Evolutionary conservation across 2,797 vertebrate species (phyloP).

Genomic region (Mycteria americana): DNA sequence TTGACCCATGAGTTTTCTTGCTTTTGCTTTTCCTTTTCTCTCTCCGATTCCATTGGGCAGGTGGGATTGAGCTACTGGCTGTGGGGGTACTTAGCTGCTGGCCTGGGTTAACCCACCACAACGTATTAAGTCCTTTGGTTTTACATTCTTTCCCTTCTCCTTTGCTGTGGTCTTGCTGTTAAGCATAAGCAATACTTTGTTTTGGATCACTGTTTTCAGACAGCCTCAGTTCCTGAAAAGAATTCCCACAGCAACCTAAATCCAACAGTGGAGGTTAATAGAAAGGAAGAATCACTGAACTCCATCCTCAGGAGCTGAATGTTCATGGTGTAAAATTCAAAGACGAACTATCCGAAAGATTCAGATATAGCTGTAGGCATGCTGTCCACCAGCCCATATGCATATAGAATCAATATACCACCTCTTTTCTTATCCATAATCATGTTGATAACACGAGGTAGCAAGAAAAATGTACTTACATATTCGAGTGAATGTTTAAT

Average conservation of each 20-base stretch:
- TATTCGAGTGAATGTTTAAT: background rate
- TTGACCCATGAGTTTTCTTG: background rate
- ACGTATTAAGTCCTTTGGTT: background rate
- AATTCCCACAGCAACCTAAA: background rate
- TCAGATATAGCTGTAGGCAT: background rate
- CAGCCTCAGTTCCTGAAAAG: background rate
- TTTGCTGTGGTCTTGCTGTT: no score
- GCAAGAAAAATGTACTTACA: background rate
- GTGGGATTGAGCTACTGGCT: background rate
- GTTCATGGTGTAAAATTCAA: background rate
- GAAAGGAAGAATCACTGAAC: background rate
- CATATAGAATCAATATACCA: background rate
- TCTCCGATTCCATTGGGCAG: rapidly evolving
- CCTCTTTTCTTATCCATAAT: background rate
- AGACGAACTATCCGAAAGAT: background rate
- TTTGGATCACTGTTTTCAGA: background rate
- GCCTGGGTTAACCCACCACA: background rate
- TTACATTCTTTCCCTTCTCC: background rate
- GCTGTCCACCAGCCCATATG: background rate
- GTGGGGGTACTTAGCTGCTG: background rate
- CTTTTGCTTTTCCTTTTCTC: background rate
- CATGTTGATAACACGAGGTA: rapidly evolving
- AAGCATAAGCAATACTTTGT: background rate
- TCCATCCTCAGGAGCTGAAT: background rate
- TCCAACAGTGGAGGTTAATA: background rate